Percentiles rank a stretch among this genome's conserved stretches.
These are phyloP conservation scores for Eremophila alpestris DNA, from an alignment of 2,797 vertebrate genomes.

Conservation along the genomic window DNA sequence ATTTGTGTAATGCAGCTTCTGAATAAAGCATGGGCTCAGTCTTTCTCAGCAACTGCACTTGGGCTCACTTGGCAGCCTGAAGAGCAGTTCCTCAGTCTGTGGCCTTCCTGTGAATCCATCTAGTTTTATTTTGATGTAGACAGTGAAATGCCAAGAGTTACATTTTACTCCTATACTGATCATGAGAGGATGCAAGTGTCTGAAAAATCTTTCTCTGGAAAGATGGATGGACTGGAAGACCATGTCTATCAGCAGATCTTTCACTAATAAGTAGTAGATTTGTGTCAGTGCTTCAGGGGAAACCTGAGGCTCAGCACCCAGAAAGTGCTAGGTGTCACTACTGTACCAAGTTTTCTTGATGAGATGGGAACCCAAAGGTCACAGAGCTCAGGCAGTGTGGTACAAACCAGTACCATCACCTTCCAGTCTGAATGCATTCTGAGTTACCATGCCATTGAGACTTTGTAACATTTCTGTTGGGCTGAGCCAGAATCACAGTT, in stretches of 20 bases:
- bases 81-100: not conserved
- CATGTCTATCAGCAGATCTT: not conserved
- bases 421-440: not conserved
- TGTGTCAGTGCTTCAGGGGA: not conserved
- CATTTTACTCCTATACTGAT: not conserved
- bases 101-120: not conserved
- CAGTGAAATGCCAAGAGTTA: not conserved
- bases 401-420: not conserved
- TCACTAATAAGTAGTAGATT: not conserved
- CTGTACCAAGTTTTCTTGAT: not conserved
- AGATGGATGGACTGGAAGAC: not conserved
- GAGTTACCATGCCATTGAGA: not conserved
- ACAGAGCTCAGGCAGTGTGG: not conserved
- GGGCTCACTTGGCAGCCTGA: not conserved
- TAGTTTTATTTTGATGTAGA: not conserved
- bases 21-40: not conserved
- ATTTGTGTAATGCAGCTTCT: not conserved
- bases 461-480: not conserved
- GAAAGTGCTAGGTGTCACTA: not conserved
- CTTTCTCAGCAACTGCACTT: not conserved
- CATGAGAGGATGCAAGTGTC: not conserved
- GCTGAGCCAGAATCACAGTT: not conserved
- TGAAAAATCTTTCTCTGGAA: not conserved
- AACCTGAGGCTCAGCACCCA: not conserved
- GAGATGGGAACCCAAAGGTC: not conserved